Evolutionary conservation across 2,888 invertebrate species (phyloP), one percentile per base, ranked within the genome.

Genomic region (Gasteruption jaculator): DNA sequence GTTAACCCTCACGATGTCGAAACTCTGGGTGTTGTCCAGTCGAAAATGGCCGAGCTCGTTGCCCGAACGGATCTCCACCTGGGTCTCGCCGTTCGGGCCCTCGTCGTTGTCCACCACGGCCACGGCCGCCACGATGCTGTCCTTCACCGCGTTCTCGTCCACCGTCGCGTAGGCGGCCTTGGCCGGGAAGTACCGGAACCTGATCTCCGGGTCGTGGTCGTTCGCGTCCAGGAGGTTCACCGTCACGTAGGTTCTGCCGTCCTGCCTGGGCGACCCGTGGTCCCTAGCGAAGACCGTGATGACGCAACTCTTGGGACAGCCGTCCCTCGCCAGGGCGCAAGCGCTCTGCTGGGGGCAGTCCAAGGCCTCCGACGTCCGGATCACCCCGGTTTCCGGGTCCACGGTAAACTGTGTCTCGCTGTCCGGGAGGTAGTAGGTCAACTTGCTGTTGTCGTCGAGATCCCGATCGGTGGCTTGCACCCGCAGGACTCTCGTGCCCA

Each of bases 381-480:
- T 90, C 4, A 85, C 82, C 20, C 96, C 96, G 2, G 89, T 91
- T 71, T 91, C 89, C 2, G 91, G 86, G 71, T 95, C 92, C 8
- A 96, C 90, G 0, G 84, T 82, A 67, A 96, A 96, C 68, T 93
- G 92, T 46, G 82, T 79, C 66, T 91, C 91, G 18, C 81, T 82
- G 56, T 88, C 91, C 8, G 86, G 82, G 38, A 96, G 76, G 69
- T 89, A 91, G 65, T 95, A 96, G 3, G 91, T 90, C 43, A 96
- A 84, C 73, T 87, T 87, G 34, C 91, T 83, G 69, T 95, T 96
- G 63, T 94, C 94, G 38, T 91, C 92, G 46, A 86, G 77, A 74
- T 96, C 96, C 68, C 84, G 88, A 69, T 96, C 96, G 4, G 89
- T 89, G 0, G 95, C 96, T 71, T 85, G 85, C n/a, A 96, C 94